Evolutionary conservation across 2,797 vertebrate genomes (phyloP).

Genomic region (Masticophis lateralis): DNA sequence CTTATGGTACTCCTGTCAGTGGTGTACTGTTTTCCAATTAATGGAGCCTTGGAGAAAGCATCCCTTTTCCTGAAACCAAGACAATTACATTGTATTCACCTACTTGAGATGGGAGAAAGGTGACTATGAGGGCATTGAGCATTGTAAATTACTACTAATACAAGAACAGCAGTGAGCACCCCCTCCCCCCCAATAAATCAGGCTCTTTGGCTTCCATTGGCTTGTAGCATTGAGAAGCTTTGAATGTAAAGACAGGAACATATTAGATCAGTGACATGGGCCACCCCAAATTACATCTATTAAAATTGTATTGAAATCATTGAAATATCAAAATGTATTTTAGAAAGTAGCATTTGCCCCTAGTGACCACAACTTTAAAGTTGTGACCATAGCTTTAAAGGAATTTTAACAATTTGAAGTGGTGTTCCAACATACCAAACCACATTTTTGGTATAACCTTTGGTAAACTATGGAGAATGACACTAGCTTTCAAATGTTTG

Average conservation of each 20-base stretch:
- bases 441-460: neutral
- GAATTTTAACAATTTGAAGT: neutral
- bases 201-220: slow-evolving; percentile 39
- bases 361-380: neutral
- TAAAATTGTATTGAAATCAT: neutral
- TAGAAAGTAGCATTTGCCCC: neutral
- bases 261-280: slow-evolving; percentile 1
- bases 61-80: slow-evolving; percentile 61
- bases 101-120: slow-evolving; percentile 72
- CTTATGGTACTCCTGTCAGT: slow-evolving; percentile 65
- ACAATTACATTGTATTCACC: slow-evolving; percentile 74
- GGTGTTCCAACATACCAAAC: neutral
- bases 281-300: neutral
- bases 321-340: neutral
- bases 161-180: slow-evolving; percentile 45
- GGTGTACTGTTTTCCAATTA: slow-evolving; percentile 66
- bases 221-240: slow-evolving; percentile 17
- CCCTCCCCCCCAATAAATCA: slow-evolving; percentile 57
- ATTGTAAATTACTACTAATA: slow-evolving; percentile 68
- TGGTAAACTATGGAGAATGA: neutral
- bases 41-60: slow-evolving; percentile 64
- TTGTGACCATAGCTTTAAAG: neutral
- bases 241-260: neutral
- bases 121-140: slow-evolving; percentile 70
- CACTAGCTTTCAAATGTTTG: neutral